phyloP scores from a whole-genome alignment of 2,888 invertebrate genomes.

The Cosmorhoe ocellata region DNA sequence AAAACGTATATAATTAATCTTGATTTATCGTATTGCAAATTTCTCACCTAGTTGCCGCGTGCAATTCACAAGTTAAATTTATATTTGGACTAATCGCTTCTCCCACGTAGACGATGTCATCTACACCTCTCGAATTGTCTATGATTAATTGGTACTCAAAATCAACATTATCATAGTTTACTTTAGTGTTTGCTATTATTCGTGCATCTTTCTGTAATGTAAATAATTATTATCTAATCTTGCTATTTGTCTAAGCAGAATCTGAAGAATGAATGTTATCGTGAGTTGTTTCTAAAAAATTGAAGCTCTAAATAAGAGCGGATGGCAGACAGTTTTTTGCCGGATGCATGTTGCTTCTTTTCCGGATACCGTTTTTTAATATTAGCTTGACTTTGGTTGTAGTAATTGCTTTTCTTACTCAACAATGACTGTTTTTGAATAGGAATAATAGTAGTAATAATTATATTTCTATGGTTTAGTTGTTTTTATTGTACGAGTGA shows the following conservation, averaged over 20 bases:
- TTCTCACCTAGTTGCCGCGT: conserved; percentile 5
- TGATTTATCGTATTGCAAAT: conserved; percentile 5
- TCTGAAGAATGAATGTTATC: too few relatives aligned
- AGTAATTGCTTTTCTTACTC: conserved; percentile 3
- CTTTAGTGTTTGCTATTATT: neutral
- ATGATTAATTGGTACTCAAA: conserved; percentile 9
- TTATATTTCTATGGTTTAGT: too few relatives aligned
- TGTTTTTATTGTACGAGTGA: too few relatives aligned
- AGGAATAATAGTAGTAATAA: too few relatives aligned
- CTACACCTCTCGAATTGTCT: conserved; percentile 10
- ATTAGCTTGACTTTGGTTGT: conserved; percentile 1
- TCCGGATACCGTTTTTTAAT: neutral
- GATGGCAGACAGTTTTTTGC: conserved; percentile 12
- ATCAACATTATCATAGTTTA: neutral
- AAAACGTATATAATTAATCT: neutral
- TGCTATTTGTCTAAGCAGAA: too few relatives aligned
- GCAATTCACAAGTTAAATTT: conserved; percentile 14
- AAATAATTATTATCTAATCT: too few relatives aligned
- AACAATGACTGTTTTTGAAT: too few relatives aligned
- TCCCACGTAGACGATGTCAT: conserved; percentile 20
- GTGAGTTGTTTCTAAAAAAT: too few relatives aligned
- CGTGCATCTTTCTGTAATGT: too few relatives aligned
- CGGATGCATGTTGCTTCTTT: conserved; percentile 9
- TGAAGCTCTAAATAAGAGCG: neutral
- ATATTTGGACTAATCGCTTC: conserved; percentile 15